Percentiles rank a stretch among this genome's conserved stretches.
Evolutionary conservation across 2,888 invertebrate species (phyloP).

Genomic region (Spilosoma lubricipeda): DNA sequence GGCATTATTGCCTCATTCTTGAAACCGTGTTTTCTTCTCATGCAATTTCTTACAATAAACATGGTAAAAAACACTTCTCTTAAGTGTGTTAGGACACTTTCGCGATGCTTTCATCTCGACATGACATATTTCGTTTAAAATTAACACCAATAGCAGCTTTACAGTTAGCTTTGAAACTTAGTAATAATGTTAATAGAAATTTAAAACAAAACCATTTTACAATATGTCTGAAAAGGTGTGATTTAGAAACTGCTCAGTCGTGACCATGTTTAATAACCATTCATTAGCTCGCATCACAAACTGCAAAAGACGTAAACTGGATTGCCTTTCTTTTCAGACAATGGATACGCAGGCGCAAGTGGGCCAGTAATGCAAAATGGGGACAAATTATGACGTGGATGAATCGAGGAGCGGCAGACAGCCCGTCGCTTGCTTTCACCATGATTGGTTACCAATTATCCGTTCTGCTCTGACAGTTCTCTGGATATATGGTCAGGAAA

Average conservation of each 20-base stretch:
- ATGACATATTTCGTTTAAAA: neutral
- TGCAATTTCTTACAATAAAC: neutral
- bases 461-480: constrained; percentile 55
- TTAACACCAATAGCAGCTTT: neutral
- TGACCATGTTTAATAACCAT: constrained; percentile 49
- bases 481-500: constrained; percentile 56
- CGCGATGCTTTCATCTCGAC: neutral
- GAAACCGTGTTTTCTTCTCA: neutral
- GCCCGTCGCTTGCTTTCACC: constrained; percentile 69
- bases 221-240: constrained; percentile 29
- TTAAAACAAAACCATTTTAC: constrained; percentile 25
- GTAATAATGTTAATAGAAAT: constrained; percentile 18
- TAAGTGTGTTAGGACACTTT: neutral
- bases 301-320: constrained; percentile 46
- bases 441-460: constrained; percentile 73
- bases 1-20: neutral
- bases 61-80: neutral
- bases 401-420: constrained; percentile 56
- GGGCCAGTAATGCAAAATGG: constrained; percentile 7
- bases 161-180: neutral
- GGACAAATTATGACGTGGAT: constrained; percentile 53
- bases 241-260: constrained; percentile 43
- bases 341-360: constrained; percentile 39
- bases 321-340: constrained; percentile 54
- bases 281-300: constrained; percentile 43